Evolutionary conservation across 2,888 invertebrate species (phyloP), one percentile per base, ranked within the genome.

Genomic region (Habrosyne pyritoides): DNA sequence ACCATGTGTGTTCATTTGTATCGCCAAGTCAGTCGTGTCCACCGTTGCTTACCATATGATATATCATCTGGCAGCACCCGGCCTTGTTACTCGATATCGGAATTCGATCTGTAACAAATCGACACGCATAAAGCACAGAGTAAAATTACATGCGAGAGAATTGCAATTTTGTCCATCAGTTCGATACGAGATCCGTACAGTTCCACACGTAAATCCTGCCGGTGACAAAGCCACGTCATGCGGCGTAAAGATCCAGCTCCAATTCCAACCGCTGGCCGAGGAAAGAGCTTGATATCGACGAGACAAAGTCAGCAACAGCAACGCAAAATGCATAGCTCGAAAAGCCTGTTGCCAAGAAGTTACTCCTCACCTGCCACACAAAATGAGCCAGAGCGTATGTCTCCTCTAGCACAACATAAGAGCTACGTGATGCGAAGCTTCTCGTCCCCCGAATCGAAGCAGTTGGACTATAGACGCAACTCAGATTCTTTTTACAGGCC

Each of bases 11-110:
- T 64, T 67, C 67, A 71, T 74, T 66, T 66, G 55, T 76, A 69
- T 69, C 64, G 66, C 76, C 75, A 81, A 80, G 81, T 79, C 73
- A 73, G 78, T 75, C 84, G 86, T 89, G 90, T 66, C 83, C 87
- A 86, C 76, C 77, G 85, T 87, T 84, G 82, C 87, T 79, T 88
- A 79, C 79, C 87, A 87, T 87, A 86, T 90, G 86, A 87, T 84
- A 88, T 91, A 88, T 87, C 86, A 87, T 84, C 84, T 79, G 76
- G 75, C 74, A 78, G 68, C 76, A 74, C 67, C 75, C 79, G 79
- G 79, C 91, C 90, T 90, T 87, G 91, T 83, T 77, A 91, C 70
- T 65, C 63, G 84, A 91, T 88, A 91, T 79, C 74, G 89, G 77
- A 79, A 91, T 84, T 78, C 69, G 79, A 92, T 87, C 79, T 74